A percentile compares a stretch with the other conserved stretches of the same genome.
Conservation (phyloP, 2,113 vertebrate species). For the Fregata magnificens region DNA sequence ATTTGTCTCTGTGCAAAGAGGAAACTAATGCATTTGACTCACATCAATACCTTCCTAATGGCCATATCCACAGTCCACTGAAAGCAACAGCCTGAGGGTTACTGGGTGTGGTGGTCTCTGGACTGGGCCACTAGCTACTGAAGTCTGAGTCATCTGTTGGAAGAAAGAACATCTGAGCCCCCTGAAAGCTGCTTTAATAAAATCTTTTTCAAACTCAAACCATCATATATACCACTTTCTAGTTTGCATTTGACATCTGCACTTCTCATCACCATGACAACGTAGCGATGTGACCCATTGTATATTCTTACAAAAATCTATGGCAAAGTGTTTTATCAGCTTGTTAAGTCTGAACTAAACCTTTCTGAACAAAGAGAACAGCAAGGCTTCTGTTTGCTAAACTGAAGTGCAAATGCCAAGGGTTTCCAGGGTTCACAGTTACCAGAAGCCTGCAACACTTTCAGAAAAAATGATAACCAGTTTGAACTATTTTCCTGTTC, state of each 20-base stretch:
- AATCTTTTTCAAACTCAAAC: not conserved
- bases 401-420: not conserved
- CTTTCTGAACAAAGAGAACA: conserved; percentile 10
- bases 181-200: not conserved
- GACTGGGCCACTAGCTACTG: not conserved
- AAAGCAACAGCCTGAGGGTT: not conserved
- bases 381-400: not conserved
- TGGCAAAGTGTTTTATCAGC: not conserved
- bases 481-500: not conserved
- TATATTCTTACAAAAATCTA: not conserved
- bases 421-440: not conserved
- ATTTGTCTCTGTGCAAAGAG: not conserved
- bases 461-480: not conserved
- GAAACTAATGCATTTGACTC: not conserved
- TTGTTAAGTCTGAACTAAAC: not conserved
- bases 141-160: not conserved
- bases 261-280: conserved; percentile 63
- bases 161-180: not conserved
- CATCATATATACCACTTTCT: not conserved
- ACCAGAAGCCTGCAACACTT: not conserved
- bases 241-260: not conserved
- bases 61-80: not conserved
- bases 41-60: not conserved
- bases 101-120: not conserved
- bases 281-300: not conserved